Evolutionary conservation across 2,113 vertebrate species (phyloP), one percentile per base, ranked within the genome.

Genomic region (Psophia crepitans): DNA sequence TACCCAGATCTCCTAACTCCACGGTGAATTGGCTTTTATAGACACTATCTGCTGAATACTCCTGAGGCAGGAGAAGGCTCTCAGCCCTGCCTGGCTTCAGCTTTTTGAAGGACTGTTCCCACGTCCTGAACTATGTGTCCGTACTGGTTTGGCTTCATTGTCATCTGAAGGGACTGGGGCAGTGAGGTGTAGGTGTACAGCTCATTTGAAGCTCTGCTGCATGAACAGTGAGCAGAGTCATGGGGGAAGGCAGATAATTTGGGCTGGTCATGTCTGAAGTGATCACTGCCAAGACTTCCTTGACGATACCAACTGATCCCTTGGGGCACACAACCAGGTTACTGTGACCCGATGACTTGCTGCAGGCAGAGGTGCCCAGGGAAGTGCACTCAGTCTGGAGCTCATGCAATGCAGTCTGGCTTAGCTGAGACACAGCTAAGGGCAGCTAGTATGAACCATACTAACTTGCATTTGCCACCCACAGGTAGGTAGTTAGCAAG

Each of bases 121-220:
- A 53, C 0, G 1, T 63, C 77, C 43, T 64, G 43, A 90, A 5
- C n/a, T 65, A 10, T 12, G 17, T n/a, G 10, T 44, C 44, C 20
- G 20, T 53, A 46, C n/a, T 39, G 14, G 18, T 48, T 92, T 73
- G 37, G 14, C 23, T 64, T 78, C 43, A 14, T 15, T 74, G 66
- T 3, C 57, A 12, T 4, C 24, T 2, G 0, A 44, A 74, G 75
- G 24, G 39, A 44, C 5, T 2, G 4, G 7, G 3, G 3, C 27
- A 43, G 46, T 23, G 9, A 82, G 21, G 14, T 60, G 33, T 51
- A 14, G 21, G 56, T 21, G 22, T 33, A 14, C 5, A 12, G 46
- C n/a, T 69, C 35, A 14, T 56, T 23, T 87, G 48, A 16, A 90
- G 56, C 33, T 32, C 26, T 71, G n/a, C 26, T 76, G 56, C 51